These are phyloP conservation scores for Bimastos eiseni DNA, from an alignment of 2,888 invertebrate genomes.

Conservation along the genomic window DNA sequence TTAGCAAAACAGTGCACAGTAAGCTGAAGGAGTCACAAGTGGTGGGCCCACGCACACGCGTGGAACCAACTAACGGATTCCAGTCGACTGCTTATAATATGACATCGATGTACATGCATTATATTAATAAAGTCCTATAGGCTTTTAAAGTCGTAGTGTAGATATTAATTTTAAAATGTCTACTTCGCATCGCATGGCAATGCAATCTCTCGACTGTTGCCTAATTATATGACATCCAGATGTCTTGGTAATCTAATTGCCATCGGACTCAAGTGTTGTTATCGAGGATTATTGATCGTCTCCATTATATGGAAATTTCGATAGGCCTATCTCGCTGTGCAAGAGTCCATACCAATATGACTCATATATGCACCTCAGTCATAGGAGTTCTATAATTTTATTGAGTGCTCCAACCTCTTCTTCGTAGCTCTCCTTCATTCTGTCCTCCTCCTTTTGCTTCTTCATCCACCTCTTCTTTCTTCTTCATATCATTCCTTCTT, in stretches of 20 bases:
- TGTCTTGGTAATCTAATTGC: neutral
- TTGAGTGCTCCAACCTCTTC: neutral
- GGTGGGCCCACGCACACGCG: too few species aligned
- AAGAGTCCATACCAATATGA: neutral
- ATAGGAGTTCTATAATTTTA: neutral
- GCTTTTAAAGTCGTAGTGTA: neutral
- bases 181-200: too few species aligned
- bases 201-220: neutral
- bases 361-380: neutral
- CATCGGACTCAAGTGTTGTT: neutral
- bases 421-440: neutral
- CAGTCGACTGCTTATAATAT: too few species aligned
- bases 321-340: neutral
- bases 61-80: too few species aligned
- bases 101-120: too few species aligned
- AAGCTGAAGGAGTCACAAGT: too few species aligned
- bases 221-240: neutral
- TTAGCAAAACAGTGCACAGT: too few species aligned
- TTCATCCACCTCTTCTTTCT: neutral
- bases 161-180: neutral
- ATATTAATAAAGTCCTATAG: neutral
- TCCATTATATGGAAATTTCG: neutral
- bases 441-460: neutral
- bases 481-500: neutral
- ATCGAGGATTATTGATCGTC: neutral